phyloP scores from a whole-genome alignment of 2,113 vertebrate species.

The Gallinago paraguaiae region DNA sequence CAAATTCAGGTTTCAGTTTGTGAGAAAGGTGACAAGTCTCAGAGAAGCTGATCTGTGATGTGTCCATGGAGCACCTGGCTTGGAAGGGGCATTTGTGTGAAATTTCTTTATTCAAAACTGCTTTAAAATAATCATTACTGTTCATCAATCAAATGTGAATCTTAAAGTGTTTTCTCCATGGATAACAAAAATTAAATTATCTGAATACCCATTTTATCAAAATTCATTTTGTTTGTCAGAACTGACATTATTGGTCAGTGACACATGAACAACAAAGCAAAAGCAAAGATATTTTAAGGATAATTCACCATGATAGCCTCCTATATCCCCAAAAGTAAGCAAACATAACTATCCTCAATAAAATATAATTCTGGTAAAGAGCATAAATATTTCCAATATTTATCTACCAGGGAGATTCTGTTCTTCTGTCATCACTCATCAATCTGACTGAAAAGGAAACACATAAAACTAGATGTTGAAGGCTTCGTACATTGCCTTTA shows the following conservation, averaged over 20 bases:
- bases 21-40: neutral
- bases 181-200: neutral
- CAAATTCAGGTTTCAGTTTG: neutral
- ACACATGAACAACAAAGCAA: neutral
- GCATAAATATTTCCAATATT: neutral
- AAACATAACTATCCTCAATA: neutral
- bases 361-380: neutral
- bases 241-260: neutral
- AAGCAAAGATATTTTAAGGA: neutral
- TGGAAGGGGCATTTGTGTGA: neutral
- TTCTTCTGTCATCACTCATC: neutral
- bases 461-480: neutral
- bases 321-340: neutral
- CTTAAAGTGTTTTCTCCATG: neutral
- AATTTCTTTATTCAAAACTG: neutral
- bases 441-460: neutral
- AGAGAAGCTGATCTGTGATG: neutral
- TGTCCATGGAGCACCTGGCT: neutral
- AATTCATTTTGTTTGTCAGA: neutral
- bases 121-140: neutral
- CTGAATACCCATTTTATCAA: neutral
- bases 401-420: neutral
- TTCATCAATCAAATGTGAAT: neutral
- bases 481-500: constrained; percentile 2
- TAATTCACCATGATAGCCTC: neutral